A percentile compares a stretch with the other conserved stretches of the same genome.
phyloP scores from a whole-genome alignment of 2,888 invertebrate genomes.

The Stenichneumon culpator region DNA sequence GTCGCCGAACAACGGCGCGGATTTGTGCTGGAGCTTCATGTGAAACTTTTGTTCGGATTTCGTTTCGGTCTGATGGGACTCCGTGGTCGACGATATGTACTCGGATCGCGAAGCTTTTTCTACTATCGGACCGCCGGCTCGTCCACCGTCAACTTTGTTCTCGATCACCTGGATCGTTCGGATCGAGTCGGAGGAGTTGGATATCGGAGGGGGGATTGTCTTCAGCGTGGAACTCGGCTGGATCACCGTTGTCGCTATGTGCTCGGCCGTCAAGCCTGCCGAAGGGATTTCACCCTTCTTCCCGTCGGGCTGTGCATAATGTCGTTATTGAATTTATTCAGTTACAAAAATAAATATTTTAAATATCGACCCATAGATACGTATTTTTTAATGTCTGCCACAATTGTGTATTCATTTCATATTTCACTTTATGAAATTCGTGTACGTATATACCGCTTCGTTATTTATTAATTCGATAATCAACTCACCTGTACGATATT shows the following conservation, averaged over 20 bases:
- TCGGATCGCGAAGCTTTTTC: conserved; percentile 80
- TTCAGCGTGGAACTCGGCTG: conserved; percentile 80
- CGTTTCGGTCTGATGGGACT: conserved; percentile 82
- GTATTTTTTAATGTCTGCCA: background rate
- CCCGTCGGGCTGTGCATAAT: conserved; percentile 76
- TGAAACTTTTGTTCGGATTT: conserved; percentile 84
- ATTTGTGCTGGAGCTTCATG: conserved; percentile 83
- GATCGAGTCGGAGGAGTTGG: conserved; percentile 71
- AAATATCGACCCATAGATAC: background rate
- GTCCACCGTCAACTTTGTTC: conserved; percentile 61
- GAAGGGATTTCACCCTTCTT: conserved; percentile 81
- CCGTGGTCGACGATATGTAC: conserved; percentile 82
- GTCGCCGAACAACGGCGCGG: conserved; percentile 78
- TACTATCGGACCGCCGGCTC: conserved; percentile 64
- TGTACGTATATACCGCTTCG: background rate
- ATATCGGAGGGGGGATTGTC: conserved; percentile 75
- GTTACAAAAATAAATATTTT: background rate
- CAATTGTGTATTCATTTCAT: background rate
- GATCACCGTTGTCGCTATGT: conserved; percentile 80
- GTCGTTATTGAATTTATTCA: conserved; percentile 16
- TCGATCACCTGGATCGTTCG: conserved; percentile 77
- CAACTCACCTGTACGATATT: conserved; percentile 80
- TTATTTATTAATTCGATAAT: background rate
- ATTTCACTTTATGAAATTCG: background rate
- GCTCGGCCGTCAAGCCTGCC: conserved; percentile 79